These are phyloP conservation scores for Canis aureus DNA, from an alignment of 2,113 vertebrate species.

Conservation along the genomic window DNA sequence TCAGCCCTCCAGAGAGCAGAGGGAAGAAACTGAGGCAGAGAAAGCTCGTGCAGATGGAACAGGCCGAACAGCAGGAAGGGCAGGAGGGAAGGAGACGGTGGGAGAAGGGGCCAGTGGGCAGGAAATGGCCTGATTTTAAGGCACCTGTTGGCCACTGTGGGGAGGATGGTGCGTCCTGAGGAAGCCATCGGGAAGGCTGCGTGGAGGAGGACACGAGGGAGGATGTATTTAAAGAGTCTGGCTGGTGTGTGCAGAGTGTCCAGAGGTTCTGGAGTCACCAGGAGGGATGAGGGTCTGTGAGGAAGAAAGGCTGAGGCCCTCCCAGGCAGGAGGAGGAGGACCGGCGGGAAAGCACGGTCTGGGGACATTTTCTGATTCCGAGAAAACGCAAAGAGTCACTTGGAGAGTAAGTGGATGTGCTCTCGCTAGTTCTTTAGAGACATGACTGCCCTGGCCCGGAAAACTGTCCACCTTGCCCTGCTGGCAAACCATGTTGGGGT, in stretches of 20 bases:
- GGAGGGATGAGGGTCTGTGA: fast-evolving
- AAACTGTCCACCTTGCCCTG: neutral
- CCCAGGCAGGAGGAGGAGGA: neutral
- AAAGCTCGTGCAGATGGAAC: fast-evolving
- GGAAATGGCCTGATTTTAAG: neutral
- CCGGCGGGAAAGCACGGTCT: neutral
- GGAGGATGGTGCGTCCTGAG: neutral
- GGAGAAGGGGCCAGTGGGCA: neutral
- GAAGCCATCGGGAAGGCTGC: neutral
- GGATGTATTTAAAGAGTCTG: neutral
- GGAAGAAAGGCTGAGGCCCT: neutral
- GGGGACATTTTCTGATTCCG: neutral
- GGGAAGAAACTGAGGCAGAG: neutral
- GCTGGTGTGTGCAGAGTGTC: neutral
- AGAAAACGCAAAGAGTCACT: neutral
- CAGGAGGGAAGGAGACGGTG: neutral
- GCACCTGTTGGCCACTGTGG: neutral
- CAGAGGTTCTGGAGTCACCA: neutral
- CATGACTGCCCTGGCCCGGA: fast-evolving
- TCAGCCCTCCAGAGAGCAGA: no score
- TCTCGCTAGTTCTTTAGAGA: neutral
- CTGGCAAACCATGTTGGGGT: neutral
- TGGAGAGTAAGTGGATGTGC: fast-evolving
- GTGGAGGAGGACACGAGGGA: fast-evolving
- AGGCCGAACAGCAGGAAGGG: neutral